Conservation (phyloP, 64 coral and sea anemone genomes). For the Acropora tenuis region DNA sequence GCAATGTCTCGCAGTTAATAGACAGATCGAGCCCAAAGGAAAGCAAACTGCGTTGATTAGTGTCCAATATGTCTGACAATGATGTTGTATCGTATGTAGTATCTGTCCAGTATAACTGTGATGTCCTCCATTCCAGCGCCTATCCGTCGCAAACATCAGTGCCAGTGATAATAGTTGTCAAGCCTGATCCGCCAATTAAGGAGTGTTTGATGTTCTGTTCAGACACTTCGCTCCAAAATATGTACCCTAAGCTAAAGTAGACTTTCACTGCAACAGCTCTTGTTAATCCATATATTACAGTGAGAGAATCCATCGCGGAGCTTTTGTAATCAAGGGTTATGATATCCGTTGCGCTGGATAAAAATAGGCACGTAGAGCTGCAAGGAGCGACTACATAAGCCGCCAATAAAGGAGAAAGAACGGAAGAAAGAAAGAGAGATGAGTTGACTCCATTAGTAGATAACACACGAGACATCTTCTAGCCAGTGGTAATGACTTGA, state of each 20-base stretch:
- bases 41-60: slow-evolving; percentile 35
- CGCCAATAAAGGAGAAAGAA: not conserved
- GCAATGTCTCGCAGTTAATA: slow-evolving; percentile 31
- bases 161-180: slow-evolving; percentile 14
- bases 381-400: not conserved
- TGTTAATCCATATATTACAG: slow-evolving; percentile 44
- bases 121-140: slow-evolving; percentile 65
- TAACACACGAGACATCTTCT: not conserved
- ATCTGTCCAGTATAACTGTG: slow-evolving; percentile 70
- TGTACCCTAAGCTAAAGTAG: slow-evolving; percentile 47
- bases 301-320: not conserved
- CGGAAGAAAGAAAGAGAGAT: not conserved
- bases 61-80: slow-evolving; percentile 24
- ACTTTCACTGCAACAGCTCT: slow-evolving; percentile 54
- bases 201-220: slow-evolving; percentile 47
- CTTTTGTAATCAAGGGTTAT: slow-evolving; percentile 35
- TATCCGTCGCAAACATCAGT: slow-evolving; percentile 40
- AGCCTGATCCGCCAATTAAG: slow-evolving; percentile 42
- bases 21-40: not conserved
- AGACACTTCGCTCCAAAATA: slow-evolving; percentile 66
- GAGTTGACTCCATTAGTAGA: not conserved
- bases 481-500: too few species aligned
- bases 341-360: slow-evolving; percentile 69
- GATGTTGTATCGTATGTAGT: slow-evolving; percentile 34
- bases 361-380: slow-evolving; percentile 52